Evolutionary conservation across 2,113 vertebrate species (phyloP).

Genomic region (Apodemus sylvaticus): DNA sequence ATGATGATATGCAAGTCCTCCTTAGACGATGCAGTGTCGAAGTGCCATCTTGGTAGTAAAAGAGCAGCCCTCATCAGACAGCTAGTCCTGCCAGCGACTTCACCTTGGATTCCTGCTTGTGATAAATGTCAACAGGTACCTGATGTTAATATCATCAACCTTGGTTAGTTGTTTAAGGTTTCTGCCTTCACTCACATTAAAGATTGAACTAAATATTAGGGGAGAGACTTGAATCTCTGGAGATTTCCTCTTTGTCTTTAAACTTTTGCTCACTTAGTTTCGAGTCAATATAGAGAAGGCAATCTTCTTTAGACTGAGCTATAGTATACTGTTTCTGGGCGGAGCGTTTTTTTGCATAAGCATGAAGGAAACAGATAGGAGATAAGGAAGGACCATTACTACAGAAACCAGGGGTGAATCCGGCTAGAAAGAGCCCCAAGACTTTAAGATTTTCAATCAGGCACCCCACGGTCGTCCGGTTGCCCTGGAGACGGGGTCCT

Average conservation of each 20-base stretch:
- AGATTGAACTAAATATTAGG: neutral
- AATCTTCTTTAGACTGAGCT: neutral
- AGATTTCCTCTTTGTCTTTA: neutral
- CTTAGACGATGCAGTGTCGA: neutral
- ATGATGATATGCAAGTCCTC: neutral
- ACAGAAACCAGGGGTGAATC: neutral
- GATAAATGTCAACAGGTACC: neutral
- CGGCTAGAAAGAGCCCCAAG: neutral
- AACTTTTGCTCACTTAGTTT: neutral
- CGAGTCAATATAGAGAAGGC: neutral
- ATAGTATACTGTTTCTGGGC: neutral
- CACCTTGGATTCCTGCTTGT: neutral
- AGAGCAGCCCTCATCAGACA: neutral
- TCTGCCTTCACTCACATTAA: neutral
- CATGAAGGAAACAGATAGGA: neutral
- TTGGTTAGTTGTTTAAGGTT: neutral
- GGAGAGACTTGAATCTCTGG: neutral
- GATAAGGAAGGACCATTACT: no score
- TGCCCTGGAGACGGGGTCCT: conserved; percentile 63
- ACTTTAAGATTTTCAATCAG: neutral
- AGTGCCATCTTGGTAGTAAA: neutral
- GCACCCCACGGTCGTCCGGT: neutral
- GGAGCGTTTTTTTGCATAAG: neutral
- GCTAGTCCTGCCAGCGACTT: neutral
- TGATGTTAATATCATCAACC: neutral